These are phyloP conservation scores for Eublepharis macularius DNA, from an alignment of 2,113 vertebrate species.

Conservation along the genomic window DNA sequence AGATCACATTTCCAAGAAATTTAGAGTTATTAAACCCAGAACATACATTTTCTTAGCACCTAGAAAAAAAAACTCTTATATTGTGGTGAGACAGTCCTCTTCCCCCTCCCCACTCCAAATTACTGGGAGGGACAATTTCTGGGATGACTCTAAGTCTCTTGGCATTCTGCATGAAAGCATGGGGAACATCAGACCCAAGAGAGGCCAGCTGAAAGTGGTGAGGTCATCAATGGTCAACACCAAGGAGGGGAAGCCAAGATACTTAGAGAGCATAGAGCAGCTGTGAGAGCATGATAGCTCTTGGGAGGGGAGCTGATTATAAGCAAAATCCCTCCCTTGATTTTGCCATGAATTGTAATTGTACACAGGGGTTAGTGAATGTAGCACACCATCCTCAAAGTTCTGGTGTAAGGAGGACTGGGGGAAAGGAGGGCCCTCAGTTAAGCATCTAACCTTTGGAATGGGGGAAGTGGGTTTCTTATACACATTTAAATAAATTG, in stretches of 20 bases:
- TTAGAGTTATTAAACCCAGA: background rate
- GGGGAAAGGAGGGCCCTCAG: too few species aligned
- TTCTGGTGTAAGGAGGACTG: background rate
- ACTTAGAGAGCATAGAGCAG: background rate
- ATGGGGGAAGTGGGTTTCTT: background rate
- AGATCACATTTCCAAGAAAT: background rate
- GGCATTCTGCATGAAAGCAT: background rate
- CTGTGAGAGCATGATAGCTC: background rate
- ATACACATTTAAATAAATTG: background rate
- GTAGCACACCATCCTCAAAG: background rate
- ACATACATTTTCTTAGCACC: background rate
- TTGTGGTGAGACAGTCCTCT: background rate
- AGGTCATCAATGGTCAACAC: background rate
- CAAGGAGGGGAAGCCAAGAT: background rate
- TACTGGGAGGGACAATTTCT: background rate
- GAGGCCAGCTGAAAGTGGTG: background rate
- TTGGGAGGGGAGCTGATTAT: background rate
- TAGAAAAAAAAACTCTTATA: background rate
- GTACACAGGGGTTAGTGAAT: background rate
- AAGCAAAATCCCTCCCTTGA: background rate
- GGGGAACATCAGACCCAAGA: background rate
- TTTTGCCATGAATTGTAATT: background rate
- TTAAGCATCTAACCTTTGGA: background rate
- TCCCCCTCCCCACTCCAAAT: background rate
- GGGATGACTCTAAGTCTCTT: background rate